A percentile compares a stretch with the other conserved stretches of the same genome.
Conservation (phyloP, 1,140 invertebrate species). For the Drosophila virilis region DNA sequence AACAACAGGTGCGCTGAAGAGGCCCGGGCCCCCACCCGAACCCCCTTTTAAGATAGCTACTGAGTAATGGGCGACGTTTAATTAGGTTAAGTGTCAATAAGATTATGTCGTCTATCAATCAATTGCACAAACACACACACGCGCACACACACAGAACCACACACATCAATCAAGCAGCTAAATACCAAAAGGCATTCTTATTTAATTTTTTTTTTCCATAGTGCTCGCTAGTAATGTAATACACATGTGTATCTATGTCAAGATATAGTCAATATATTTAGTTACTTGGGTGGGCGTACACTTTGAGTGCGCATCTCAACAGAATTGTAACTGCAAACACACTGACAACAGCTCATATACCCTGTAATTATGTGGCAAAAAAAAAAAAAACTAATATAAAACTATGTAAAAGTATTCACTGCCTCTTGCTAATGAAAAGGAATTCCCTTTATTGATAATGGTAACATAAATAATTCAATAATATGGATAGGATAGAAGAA, state of each 20-base stretch:
- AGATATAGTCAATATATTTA: background rate
- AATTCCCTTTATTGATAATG: no score
- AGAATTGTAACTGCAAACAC: no score
- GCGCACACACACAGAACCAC: conserved; percentile 10
- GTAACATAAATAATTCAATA: no score
- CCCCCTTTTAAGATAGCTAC: background rate
- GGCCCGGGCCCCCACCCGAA: background rate
- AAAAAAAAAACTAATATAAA: no score
- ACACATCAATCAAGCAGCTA: conserved; percentile 64
- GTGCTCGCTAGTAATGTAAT: conserved; percentile 19
- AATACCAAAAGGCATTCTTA: conserved; percentile 60
- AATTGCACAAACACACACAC: conserved; percentile 29
- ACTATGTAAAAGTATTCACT: no score
- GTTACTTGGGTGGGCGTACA: background rate
- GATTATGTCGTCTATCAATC: conserved; percentile 76
- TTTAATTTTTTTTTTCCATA: conserved; percentile 5
- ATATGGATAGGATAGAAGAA: no score
- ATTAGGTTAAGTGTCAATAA: conserved; percentile 80
- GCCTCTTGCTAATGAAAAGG: no score
- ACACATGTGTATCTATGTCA: conserved; percentile 9
- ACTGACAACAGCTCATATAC: no score
- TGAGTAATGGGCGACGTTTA: conserved; percentile 70
- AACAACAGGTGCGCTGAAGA: conserved; percentile 58
- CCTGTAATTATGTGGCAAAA: no score
- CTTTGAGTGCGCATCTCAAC: no score